A percentile compares a stretch with the other conserved stretches of the same genome.
Conservation (phyloP, 2,113 vertebrate genomes). For the Onychorhynchus coronatus region DNA sequence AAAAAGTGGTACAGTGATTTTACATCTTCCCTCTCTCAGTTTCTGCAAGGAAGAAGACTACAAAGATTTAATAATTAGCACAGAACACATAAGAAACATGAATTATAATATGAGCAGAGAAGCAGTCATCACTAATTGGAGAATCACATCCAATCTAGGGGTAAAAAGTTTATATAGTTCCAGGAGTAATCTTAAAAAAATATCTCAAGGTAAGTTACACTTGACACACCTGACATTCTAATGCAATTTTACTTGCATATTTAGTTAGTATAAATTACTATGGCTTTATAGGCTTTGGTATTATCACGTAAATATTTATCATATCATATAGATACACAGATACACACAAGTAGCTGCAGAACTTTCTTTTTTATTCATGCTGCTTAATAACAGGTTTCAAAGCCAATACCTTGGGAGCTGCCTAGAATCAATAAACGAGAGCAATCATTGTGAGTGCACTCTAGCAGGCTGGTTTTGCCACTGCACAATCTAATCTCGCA, state of each 20-base stretch:
- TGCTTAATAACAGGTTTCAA: not conserved
- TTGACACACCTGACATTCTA: not conserved
- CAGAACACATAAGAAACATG: not conserved
- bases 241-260: not conserved
- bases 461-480: not conserved
- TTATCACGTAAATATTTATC: not conserved
- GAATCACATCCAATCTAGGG: not conserved
- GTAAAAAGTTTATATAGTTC: not conserved
- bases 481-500: not conserved
- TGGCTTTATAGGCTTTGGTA: not conserved
- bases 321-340: not conserved
- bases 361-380: not conserved
- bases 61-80: not conserved
- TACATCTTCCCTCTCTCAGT: not conserved
- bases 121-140: not conserved
- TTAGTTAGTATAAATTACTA: not conserved
- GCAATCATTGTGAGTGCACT: not conserved
- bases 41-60: not conserved
- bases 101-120: not conserved
- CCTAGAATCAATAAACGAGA: not conserved
- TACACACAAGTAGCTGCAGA: not conserved
- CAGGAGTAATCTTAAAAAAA: not conserved
- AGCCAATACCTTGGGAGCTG: not conserved
- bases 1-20: not conserved
- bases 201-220: not conserved